Evolutionary conservation across 2,888 invertebrate genomes (phyloP).

Genomic region (Chymomyza procnemis): DNA sequence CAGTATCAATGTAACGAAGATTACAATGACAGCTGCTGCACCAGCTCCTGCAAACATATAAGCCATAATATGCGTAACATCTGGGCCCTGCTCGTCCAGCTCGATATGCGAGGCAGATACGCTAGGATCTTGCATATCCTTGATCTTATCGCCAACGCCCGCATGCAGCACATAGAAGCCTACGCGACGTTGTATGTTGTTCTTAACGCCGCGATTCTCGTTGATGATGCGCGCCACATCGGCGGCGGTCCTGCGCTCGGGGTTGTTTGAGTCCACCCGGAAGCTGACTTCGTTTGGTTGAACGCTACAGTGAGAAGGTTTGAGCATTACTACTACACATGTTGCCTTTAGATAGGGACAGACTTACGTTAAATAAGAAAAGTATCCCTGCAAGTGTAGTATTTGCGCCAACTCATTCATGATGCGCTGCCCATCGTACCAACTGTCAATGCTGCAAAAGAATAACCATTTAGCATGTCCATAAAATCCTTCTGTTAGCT

Average conservation of each 20-base stretch:
- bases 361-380: conserved; percentile 76
- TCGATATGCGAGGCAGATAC: conserved; percentile 77
- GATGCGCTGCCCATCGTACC: conserved; percentile 87
- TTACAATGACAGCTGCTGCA: conserved; percentile 85
- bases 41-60: conserved; percentile 80
- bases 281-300: conserved; percentile 85
- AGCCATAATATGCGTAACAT: conserved; percentile 79
- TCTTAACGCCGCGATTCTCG: conserved; percentile 82
- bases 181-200: conserved; percentile 82
- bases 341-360: not conserved
- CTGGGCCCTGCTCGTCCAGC: conserved; percentile 77
- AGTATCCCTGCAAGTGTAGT: conserved; percentile 80
- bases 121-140: conserved; percentile 69
- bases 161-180: conserved; percentile 85
- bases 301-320: conserved; percentile 80
- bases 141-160: conserved; percentile 90
- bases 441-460: conserved; percentile 80
- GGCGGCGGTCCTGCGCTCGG: conserved; percentile 77
- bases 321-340: not conserved
- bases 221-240: conserved; percentile 78
- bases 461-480: not conserved
- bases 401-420: conserved; percentile 85
- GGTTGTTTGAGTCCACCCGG: conserved; percentile 78
- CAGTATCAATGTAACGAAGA: conserved; percentile 83
- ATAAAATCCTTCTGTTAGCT: not conserved